Percentiles rank a stretch among this genome's conserved stretches.
Conservation (phyloP, 2,888 invertebrate genomes). For the Hypena proboscidalis region DNA sequence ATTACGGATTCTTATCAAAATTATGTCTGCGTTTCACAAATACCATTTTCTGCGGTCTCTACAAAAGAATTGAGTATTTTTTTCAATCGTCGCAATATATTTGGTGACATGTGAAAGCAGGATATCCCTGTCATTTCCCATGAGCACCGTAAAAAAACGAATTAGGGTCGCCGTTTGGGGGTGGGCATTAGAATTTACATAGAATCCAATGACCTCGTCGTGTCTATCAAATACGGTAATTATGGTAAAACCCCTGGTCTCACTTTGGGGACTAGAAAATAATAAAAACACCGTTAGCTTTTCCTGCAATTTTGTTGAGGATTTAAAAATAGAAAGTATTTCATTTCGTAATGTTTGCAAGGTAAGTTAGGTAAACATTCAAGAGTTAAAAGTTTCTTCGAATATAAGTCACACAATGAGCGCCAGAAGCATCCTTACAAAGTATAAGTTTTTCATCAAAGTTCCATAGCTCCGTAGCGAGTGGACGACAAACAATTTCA, state of each 20-base stretch:
- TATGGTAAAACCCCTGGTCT: constrained; percentile 1
- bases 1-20: constrained; percentile 30
- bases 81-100: constrained; percentile 8
- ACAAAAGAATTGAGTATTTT: constrained; percentile 5
- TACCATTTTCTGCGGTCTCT: constrained; percentile 10
- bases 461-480: constrained; percentile 60
- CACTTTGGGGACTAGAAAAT: not conserved
- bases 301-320: too few relatives aligned
- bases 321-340: too few relatives aligned
- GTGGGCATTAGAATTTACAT: constrained; percentile 2
- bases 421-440: constrained; percentile 48
- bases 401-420: constrained; percentile 61
- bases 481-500: constrained; percentile 76
- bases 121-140: constrained; percentile 7
- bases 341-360: constrained; percentile 32
- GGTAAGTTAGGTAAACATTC: constrained; percentile 43
- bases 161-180: constrained; percentile 1
- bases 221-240: constrained; percentile 3
- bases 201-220: constrained; percentile 5
- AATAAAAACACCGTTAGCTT: not conserved
- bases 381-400: constrained; percentile 49
- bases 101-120: constrained; percentile 2
- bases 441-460: constrained; percentile 72
- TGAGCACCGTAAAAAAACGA: constrained; percentile 9
- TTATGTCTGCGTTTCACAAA: constrained; percentile 14